phyloP scores from a whole-genome alignment of 1,140 invertebrate genomes.

The Geopemphigus sp. region DNA sequence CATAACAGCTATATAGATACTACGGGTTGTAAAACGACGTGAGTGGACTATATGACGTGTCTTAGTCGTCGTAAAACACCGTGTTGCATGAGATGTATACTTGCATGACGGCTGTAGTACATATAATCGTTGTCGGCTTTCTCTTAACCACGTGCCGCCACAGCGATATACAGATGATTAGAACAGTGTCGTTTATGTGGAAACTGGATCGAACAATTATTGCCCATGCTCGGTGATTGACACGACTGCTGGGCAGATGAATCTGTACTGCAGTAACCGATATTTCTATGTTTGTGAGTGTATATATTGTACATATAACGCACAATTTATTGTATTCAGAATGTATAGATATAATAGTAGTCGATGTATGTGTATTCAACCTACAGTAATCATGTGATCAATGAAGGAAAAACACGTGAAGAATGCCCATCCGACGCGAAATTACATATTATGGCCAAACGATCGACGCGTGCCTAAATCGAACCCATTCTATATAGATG shows the following conservation, averaged over 20 bases:
- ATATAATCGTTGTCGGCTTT: constrained; percentile 32
- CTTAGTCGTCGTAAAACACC: constrained; percentile 8
- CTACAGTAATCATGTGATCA: background rate
- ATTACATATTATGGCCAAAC: background rate
- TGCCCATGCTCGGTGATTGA: background rate
- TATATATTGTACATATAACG: too few relatives aligned
- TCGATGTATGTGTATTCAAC: background rate
- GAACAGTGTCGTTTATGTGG: background rate
- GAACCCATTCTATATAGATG: background rate
- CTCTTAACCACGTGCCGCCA: background rate
- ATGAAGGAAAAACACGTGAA: background rate
- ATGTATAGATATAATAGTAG: too few relatives aligned
- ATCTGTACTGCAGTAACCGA: background rate
- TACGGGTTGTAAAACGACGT: background rate
- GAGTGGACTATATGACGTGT: constrained; percentile 18
- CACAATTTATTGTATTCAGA: too few relatives aligned
- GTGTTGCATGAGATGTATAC: too few relatives aligned
- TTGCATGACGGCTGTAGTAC: too few relatives aligned
- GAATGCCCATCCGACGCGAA: background rate
- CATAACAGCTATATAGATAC: background rate
- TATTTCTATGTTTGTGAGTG: too few relatives aligned
- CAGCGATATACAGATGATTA: constrained; percentile 10
- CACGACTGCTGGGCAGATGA: too few relatives aligned
- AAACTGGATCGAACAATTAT: constrained; percentile 28
- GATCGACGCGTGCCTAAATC: background rate